These are phyloP conservation scores for Semibalanus balanoides DNA, from an alignment of 1,140 invertebrate genomes.

Conservation along the genomic window DNA sequence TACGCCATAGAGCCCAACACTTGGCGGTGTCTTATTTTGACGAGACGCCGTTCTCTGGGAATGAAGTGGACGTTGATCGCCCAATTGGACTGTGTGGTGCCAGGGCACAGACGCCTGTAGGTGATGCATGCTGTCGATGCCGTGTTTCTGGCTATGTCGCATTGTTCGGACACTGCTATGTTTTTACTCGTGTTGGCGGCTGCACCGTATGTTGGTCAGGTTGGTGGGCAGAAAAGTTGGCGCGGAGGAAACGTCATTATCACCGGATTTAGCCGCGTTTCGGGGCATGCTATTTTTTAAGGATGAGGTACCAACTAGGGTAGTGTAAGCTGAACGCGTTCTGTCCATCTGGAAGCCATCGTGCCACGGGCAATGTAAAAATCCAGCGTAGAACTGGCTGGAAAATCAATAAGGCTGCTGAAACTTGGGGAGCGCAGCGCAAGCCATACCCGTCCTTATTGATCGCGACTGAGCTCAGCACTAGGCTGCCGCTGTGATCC, in stretches of 20 bases:
- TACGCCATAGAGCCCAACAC: neutral
- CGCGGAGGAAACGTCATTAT: neutral
- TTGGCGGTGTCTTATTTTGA: neutral
- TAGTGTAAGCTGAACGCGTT: neutral
- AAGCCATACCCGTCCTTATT: neutral
- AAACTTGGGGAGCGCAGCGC: neutral
- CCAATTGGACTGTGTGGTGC: neutral
- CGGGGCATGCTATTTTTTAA: no score
- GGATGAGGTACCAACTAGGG: no score
- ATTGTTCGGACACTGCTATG: neutral
- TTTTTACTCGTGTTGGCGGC: neutral
- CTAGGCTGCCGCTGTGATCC: neutral
- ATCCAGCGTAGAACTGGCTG: neutral
- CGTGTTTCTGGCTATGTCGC: neutral
- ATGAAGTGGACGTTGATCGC: no score
- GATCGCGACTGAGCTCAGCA: neutral
- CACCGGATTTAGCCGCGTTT: no score
- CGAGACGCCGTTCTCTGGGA: no score
- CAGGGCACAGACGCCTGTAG: neutral
- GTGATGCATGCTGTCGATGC: neutral
- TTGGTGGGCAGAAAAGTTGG: neutral
- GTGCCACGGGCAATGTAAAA: neutral
- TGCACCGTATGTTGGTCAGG: neutral
- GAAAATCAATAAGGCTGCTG: neutral
- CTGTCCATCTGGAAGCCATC: neutral